These are phyloP conservation scores for Sphaeramia orbicularis DNA, from an alignment of 2,797 vertebrate genomes.

Conservation along the genomic window DNA sequence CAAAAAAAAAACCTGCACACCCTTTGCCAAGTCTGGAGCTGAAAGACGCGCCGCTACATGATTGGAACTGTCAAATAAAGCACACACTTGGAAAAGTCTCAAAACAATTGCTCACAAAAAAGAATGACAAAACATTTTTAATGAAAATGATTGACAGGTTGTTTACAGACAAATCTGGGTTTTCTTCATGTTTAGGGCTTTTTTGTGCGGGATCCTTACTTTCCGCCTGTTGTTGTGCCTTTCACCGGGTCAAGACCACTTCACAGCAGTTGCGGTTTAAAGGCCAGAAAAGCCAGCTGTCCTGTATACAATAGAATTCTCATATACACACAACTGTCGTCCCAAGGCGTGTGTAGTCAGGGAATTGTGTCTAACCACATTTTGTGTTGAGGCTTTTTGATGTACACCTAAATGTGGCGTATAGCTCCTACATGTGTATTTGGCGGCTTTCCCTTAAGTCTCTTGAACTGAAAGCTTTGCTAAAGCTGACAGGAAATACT, in stretches of 20 bases:
- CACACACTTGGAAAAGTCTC: constrained; percentile 71
- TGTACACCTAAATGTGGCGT: constrained; percentile 28
- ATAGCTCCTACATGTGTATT: constrained; percentile 41
- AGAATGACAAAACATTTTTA: constrained; percentile 73
- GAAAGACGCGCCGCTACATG: constrained; percentile 65
- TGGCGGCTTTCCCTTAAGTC: constrained; percentile 51
- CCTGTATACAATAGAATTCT: constrained; percentile 7
- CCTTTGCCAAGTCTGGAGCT: constrained; percentile 55
- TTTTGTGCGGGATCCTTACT: constrained; percentile 32
- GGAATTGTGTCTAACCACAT: constrained; percentile 29
- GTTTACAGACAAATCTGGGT: constrained; percentile 66
- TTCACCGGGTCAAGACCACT: constrained; percentile 38
- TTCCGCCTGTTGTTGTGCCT: constrained; percentile 15
- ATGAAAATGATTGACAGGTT: constrained; percentile 76
- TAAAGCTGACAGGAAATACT: constrained; percentile 36
- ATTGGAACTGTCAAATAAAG: constrained; percentile 83
- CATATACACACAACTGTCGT: constrained; percentile 13
- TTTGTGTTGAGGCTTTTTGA: constrained; percentile 29
- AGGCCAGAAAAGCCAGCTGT: constrained; percentile 19
- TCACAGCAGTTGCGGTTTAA: constrained; percentile 39
- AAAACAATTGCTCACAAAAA: constrained; percentile 60
- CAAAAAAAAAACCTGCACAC: constrained; percentile 53
- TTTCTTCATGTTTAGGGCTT: constrained; percentile 49
- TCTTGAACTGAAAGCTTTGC: constrained; percentile 47
- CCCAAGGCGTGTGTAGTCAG: constrained; percentile 5